These are phyloP conservation scores for Aplocera efformata DNA, from an alignment of 2,888 invertebrate species.

Conservation along the genomic window DNA sequence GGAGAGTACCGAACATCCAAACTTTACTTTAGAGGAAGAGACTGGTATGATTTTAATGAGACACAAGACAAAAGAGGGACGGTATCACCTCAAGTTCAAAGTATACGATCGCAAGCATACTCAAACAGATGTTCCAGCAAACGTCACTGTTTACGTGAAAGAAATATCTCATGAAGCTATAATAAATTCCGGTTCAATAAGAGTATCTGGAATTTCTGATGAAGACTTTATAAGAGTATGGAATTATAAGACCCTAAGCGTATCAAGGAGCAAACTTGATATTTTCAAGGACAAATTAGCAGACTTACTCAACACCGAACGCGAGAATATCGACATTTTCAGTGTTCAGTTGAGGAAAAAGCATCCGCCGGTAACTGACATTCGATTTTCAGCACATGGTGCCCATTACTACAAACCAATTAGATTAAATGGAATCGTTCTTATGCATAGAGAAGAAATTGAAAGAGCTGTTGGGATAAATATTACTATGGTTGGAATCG, in stretches of 20 bases:
- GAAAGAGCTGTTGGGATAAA: constrained; percentile 96
- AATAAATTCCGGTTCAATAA: constrained; percentile 95
- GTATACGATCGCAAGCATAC: constrained; percentile 97
- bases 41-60: constrained; percentile 98
- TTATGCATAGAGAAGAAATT: constrained; percentile 96
- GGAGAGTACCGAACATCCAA: constrained; percentile 92
- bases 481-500: constrained; percentile 98
- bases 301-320: constrained; percentile 90
- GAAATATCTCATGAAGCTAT: constrained; percentile 98
- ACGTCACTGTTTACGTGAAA: constrained; percentile 96
- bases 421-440: constrained; percentile 94
- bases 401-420: constrained; percentile 98
- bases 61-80: constrained; percentile 94
- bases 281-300: constrained; percentile 93
- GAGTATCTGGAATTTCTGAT: constrained; percentile 95
- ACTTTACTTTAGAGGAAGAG: constrained; percentile 93
- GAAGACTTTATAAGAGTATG: constrained; percentile 97
- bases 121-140: constrained; percentile 96
- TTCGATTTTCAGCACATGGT: constrained; percentile 96
- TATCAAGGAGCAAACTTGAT: constrained; percentile 93
- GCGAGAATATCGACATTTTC: constrained; percentile 96
- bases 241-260: constrained; percentile 93
- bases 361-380: constrained; percentile 93
- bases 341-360: constrained; percentile 94
- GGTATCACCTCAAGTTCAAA: constrained; percentile 89